Conservation (phyloP, 1,140 invertebrate species). For the Solenopsis fugax region DNA sequence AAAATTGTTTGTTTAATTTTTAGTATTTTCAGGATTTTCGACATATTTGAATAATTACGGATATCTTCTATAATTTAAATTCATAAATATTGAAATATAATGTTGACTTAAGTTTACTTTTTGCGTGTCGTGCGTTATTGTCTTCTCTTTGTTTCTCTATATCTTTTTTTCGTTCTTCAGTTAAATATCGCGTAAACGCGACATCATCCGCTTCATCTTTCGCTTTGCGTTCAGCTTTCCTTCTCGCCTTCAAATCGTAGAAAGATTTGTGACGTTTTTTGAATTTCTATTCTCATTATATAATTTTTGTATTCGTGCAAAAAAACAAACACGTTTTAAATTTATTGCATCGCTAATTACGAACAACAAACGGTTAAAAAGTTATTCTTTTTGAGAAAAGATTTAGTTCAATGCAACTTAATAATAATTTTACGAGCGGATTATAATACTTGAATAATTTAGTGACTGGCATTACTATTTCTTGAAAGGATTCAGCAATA, state of each 20-base stretch:
- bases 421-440: not conserved
- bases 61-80: not conserved
- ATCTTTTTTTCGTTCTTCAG: not conserved
- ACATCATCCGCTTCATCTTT: not conserved
- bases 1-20: not conserved
- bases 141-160: not conserved
- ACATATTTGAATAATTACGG: not conserved
- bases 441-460: not conserved
- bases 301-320: not conserved
- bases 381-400: not conserved
- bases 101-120: not conserved
- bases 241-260: not conserved
- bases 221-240: slow-evolving; percentile 19
- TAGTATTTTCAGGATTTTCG: not conserved
- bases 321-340: not conserved
- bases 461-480: not conserved
- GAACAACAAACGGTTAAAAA: not conserved
- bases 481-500: not conserved
- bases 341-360: not conserved
- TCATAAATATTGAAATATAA: not conserved
- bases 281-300: not conserved
- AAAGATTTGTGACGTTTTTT: not conserved
- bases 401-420: not conserved
- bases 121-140: not conserved
- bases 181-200: not conserved